phyloP scores from a whole-genome alignment of 2,888 invertebrate species.

The Drosophila algonquin region DNA sequence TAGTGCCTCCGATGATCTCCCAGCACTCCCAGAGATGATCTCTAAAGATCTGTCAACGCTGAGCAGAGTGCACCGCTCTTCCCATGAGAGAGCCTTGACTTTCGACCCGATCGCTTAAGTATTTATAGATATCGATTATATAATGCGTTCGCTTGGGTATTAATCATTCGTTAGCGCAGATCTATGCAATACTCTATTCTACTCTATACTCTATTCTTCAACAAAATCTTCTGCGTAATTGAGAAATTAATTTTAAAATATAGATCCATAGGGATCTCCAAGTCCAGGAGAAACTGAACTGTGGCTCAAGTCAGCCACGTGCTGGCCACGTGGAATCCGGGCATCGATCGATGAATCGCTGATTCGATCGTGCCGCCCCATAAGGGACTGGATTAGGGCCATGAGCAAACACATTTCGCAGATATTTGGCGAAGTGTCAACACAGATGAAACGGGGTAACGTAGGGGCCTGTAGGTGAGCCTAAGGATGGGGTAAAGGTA shows the following conservation, averaged over 20 bases:
- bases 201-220: no score
- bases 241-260: no score
- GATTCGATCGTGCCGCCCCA: constrained; percentile 54
- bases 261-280: not conserved
- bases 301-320: constrained; percentile 21
- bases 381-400: constrained; percentile 48
- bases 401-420: constrained; percentile 62
- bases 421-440: constrained; percentile 23
- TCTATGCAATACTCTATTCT: no score
- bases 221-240: no score
- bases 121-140: not conserved
- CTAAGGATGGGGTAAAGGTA: not conserved
- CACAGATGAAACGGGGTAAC: constrained; percentile 21
- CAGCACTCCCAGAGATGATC: constrained; percentile 10
- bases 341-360: constrained; percentile 10
- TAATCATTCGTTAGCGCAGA: no score
- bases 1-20: constrained; percentile 32
- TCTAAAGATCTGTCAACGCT: not conserved
- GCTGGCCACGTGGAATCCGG: constrained; percentile 8
- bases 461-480: no score
- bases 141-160: no score
- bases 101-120: constrained; percentile 14
- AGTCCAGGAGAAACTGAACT: not conserved
- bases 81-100: constrained; percentile 12
- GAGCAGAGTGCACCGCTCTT: not conserved